Conservation (phyloP, 2,113 vertebrate genomes). For the Pseudopodoces humilis region DNA sequence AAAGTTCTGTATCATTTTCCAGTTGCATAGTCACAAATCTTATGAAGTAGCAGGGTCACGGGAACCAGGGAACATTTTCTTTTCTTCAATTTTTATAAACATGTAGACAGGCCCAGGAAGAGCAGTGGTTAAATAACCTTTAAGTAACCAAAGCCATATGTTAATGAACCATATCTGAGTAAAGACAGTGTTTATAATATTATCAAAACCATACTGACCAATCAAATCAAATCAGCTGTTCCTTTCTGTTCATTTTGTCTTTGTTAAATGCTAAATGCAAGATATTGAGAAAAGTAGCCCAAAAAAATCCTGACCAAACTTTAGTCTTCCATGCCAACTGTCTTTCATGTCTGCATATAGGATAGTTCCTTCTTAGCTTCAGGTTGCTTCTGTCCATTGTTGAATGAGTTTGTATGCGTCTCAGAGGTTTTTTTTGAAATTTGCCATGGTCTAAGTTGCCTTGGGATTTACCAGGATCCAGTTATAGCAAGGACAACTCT, state of each 20-base stretch:
- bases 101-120: background rate
- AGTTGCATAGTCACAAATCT: background rate
- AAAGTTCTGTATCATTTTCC: background rate
- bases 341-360: background rate
- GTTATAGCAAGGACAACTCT: fast-evolving
- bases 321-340: background rate
- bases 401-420: background rate
- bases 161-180: background rate
- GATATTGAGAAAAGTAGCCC: background rate
- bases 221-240: background rate
- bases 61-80: background rate
- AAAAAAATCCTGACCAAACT: background rate
- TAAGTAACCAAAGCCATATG: background rate
- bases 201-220: background rate
- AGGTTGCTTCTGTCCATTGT: background rate
- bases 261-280: background rate
- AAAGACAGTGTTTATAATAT: background rate
- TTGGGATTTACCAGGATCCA: background rate
- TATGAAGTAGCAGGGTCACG: background rate
- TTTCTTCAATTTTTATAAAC: background rate
- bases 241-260: background rate
- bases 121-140: background rate
- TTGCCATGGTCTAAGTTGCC: background rate
- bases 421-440: background rate
- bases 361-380: background rate